Base-by-base conservation (phyloP, 2,888 invertebrate genomes). In the Trichopoda pennipes region DNA sequence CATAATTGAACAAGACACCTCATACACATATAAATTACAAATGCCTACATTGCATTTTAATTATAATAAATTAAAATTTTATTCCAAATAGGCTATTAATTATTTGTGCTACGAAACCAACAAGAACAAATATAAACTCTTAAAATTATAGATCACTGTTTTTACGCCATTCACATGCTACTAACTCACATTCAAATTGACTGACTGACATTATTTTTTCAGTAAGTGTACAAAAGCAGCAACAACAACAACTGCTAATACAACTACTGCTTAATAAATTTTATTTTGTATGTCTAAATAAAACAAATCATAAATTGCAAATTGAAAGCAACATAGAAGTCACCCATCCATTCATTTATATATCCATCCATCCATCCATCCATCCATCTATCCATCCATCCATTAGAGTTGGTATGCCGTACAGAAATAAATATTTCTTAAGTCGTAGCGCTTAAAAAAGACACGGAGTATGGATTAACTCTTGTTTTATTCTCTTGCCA, bases 11-110 rank as follows among this genome's bases (percentile, higher is more conserved):
- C 38, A 38, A 19, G 4, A 51, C 21, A 51, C 51, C 51, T n/a
- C n/a, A n/a, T n/a, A 12, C 14, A 9, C 21, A 51, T 51, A 16
- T 16, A 21, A 60, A 42, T 42, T 14, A 42, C 38, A 42, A 60
- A 21, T 12, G 32, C 17, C 14, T 44, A 32, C 35, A 47, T 60
- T 49, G 12, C 32, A 44, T 51, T 58, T 80, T 74, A 80, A 80
- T 75, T 70, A 51, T 64, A 60, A 64, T 35, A 69, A 69, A 73
- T 68, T 69, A 58, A 74, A 69, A 63, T 74, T 61, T n/a, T 56
- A 74, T 63, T 21, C 23, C 19, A 49, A 80, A 69, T 66, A 42
- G 66, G 63, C 49, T 35, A 69, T 60, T 64, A 75, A 64, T 53
- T 38, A 38, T 38, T 38, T 38, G 38, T 38, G 12, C 1, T 16